Conservation (phyloP, 2,888 invertebrate species). For the Cheilosia urbana region DNA sequence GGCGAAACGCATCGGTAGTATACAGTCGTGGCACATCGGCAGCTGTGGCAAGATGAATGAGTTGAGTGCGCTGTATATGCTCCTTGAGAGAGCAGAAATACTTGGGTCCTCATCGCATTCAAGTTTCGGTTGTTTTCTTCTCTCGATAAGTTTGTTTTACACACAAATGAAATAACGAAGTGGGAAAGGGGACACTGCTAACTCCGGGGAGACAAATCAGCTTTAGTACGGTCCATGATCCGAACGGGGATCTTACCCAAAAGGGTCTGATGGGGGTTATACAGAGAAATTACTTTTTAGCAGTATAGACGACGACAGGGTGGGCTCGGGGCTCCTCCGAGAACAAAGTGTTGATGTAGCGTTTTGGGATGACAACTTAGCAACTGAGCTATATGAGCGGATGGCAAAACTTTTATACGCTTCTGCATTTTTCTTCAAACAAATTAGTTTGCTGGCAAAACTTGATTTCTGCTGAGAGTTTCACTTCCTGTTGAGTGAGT, state of each 20-base stretch:
- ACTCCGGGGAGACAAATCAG: constrained; percentile 49
- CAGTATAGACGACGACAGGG: background rate
- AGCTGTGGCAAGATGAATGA: constrained; percentile 63
- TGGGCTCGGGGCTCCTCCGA: background rate
- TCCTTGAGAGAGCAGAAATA: constrained; percentile 7
- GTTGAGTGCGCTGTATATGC: constrained; percentile 15
- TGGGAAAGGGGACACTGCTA: constrained; percentile 5
- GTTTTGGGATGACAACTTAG: constrained; percentile 49
- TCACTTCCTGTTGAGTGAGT: constrained; percentile 46
- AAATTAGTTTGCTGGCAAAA: constrained; percentile 41
- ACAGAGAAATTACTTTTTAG: constrained; percentile 27
- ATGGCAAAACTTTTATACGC: constrained; percentile 31
- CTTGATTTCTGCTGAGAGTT: constrained; percentile 48
- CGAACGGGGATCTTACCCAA: background rate
- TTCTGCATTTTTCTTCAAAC: constrained; percentile 28
- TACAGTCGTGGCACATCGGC: constrained; percentile 13
- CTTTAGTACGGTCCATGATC: constrained; percentile 4
- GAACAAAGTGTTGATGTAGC: constrained; percentile 59
- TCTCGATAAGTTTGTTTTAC: constrained; percentile 44
- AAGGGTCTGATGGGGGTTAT: background rate
- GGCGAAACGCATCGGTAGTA: constrained; percentile 23
- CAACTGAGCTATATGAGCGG: constrained; percentile 15
- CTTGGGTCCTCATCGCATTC: constrained; percentile 27
- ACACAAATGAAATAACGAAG: constrained; percentile 29
- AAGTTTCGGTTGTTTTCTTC: constrained; percentile 41